A percentile compares a stretch with the other conserved stretches of the same genome.
These are phyloP conservation scores for Periphyllus acericola DNA, from an alignment of 2,888 invertebrate genomes.

Conservation along the genomic window DNA sequence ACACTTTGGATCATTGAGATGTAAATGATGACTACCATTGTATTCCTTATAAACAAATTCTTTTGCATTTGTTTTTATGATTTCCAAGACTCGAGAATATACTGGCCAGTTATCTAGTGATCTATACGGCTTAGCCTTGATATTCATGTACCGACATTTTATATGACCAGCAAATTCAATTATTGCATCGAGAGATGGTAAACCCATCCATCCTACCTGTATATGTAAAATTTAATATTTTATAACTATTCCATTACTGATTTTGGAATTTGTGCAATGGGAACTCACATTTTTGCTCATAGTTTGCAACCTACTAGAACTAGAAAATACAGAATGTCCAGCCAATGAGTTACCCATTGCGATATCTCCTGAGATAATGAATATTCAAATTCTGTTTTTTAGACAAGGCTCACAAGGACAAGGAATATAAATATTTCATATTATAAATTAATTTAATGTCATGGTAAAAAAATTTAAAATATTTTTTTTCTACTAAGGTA, in stretches of 20 bases:
- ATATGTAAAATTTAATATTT: slow-evolving; percentile 61
- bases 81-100: slow-evolving; percentile 76
- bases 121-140: slow-evolving; percentile 79
- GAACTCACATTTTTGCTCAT: no score
- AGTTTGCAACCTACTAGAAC: no score
- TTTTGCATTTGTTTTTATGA: slow-evolving; percentile 72
- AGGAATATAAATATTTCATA: no score
- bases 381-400: no score
- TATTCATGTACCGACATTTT: slow-evolving; percentile 82
- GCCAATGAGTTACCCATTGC: no score
- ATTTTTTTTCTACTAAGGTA: no score
- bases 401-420: no score
- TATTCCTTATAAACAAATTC: slow-evolving; percentile 75
- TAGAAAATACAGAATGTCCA: no score
- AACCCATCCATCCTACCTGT: slow-evolving; percentile 75
- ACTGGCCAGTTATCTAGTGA: slow-evolving; percentile 75
- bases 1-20: slow-evolving; percentile 78
- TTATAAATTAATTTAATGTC: no score
- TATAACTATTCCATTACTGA: slow-evolving; percentile 1
- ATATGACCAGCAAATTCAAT: slow-evolving; percentile 77
- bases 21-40: slow-evolving; percentile 85
- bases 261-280: not conserved
- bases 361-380: no score
- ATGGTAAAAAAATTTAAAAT: no score
- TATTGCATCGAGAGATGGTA: slow-evolving; percentile 78